Percentiles rank a stretch among this genome's conserved stretches.
Conservation (phyloP, 1,140 invertebrate species). For the Sinella curviseta region DNA sequence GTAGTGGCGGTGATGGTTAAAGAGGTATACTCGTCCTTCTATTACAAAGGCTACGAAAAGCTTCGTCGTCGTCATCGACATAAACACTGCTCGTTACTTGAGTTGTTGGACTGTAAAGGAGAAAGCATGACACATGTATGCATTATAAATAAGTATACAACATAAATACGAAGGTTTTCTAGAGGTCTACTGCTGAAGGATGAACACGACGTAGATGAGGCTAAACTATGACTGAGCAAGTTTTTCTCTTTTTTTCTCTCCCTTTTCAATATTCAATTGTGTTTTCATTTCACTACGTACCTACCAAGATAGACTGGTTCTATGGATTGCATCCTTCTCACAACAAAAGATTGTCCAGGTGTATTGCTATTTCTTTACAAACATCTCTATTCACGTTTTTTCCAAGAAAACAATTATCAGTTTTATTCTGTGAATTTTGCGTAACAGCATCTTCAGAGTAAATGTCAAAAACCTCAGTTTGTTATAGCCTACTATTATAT, state of each 20-base stretch:
- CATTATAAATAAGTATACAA: slow-evolving; percentile 1
- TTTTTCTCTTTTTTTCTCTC: background rate
- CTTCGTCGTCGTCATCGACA: background rate
- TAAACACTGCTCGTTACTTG: background rate
- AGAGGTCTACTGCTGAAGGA: background rate
- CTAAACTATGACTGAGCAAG: background rate
- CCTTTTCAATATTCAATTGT: slow-evolving; percentile 8
- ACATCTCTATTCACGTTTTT: too few relatives aligned
- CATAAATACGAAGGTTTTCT: background rate
- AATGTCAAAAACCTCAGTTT: too few relatives aligned
- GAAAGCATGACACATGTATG: slow-evolving; percentile 1
- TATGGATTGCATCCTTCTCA: too few relatives aligned
- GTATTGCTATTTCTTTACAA: too few relatives aligned
- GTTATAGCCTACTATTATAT: too few relatives aligned
- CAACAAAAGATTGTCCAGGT: too few relatives aligned
- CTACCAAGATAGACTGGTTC: too few relatives aligned
- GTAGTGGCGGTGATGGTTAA: background rate
- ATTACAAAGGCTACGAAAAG: too few relatives aligned
- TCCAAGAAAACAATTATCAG: too few relatives aligned
- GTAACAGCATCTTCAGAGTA: too few relatives aligned
- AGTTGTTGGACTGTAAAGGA: background rate
- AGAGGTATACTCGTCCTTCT: background rate
- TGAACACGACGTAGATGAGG: background rate
- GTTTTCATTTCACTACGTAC: background rate
- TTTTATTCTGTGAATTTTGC: too few relatives aligned